A percentile compares a stretch with the other conserved stretches of the same genome.
Evolutionary conservation across 2,113 vertebrate species (phyloP).

Genomic region (Tichodroma muraria): DNA sequence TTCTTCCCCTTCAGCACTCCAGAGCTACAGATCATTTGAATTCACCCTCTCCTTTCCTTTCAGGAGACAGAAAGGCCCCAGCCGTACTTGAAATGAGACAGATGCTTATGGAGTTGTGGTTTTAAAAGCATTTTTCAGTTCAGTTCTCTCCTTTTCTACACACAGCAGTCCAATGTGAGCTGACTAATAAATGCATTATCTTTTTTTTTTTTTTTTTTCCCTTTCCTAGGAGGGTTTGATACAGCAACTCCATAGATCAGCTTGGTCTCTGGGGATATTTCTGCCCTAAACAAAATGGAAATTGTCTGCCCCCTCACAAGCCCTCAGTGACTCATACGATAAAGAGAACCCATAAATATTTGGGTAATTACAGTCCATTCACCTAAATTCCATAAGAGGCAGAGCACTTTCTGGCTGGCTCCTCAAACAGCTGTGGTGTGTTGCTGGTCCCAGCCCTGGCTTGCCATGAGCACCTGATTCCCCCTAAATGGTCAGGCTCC

Average conservation of each 20-base stretch:
- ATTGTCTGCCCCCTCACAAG: conserved; percentile 58
- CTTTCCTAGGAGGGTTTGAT: conserved; percentile 49
- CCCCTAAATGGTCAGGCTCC: background rate
- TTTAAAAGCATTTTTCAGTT: conserved; percentile 65
- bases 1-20: conserved; percentile 27
- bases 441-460: background rate
- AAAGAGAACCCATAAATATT: conserved; percentile 59
- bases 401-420: background rate
- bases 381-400: conserved; percentile 38
- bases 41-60: conserved; percentile 47
- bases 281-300: conserved; percentile 61
- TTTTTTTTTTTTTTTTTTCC: background rate
- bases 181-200: conserved; percentile 64
- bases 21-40: conserved; percentile 51
- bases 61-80: conserved; percentile 54
- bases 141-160: conserved; percentile 54
- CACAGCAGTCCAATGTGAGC: conserved; percentile 51
- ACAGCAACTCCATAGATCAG: conserved; percentile 61
- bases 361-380: conserved; percentile 53
- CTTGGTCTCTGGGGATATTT: conserved; percentile 38
- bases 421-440: background rate
- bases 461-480: background rate
- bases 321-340: conserved; percentile 55
- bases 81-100: conserved; percentile 58
- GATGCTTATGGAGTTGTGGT: conserved; percentile 58